phyloP scores from a whole-genome alignment of 2,113 vertebrate species.

The Catharus fuscescens region DNA sequence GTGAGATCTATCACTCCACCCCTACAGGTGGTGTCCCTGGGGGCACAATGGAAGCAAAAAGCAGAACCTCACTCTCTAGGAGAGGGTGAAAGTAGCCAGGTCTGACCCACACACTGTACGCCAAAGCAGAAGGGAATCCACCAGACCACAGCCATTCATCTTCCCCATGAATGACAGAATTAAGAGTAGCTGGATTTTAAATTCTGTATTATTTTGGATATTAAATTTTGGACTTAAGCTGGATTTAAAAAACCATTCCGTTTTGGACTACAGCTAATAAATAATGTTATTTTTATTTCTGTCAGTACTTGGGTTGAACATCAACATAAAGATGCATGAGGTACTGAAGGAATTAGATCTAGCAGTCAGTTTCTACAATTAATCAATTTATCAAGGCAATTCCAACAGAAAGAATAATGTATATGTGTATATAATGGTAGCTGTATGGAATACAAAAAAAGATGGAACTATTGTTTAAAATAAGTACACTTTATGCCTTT shows the following conservation, averaged over 20 bases:
- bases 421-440: neutral
- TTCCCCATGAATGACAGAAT: neutral
- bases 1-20: neutral
- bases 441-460: neutral
- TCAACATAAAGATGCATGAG: neutral
- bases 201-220: neutral
- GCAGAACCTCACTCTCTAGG: neutral
- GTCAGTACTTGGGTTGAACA: neutral
- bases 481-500: neutral
- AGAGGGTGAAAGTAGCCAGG: neutral
- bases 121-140: neutral
- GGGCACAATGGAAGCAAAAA: neutral
- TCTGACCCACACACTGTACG: neutral
- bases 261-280: neutral
- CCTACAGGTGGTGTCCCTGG: neutral
- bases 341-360: neutral
- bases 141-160: accelerated
- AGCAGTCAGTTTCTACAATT: neutral
- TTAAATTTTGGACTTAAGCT: neutral
- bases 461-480: neutral
- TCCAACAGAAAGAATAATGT: neutral
- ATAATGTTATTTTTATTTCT: slow-evolving; percentile 1
- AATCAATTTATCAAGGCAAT: neutral
- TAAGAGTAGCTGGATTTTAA: neutral
- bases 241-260: neutral